Base-by-base conservation (phyloP, 2,113 vertebrate genomes). In the Otus sunia region DNA sequence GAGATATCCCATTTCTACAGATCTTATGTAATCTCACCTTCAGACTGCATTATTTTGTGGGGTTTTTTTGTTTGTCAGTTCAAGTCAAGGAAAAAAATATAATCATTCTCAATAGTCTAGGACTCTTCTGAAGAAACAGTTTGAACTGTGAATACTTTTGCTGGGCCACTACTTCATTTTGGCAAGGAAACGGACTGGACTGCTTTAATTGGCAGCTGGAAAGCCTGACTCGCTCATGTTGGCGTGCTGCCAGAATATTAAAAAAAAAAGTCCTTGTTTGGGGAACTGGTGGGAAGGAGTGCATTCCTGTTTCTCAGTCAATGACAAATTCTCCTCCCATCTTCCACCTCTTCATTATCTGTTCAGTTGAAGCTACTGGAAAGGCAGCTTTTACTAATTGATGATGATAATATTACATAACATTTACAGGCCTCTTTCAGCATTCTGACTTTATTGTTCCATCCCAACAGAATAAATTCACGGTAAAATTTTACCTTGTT, bases 331-430 rank as follows among this genome's bases (percentile, higher is more conserved):
- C 77, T 85, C 37, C 73, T 92, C 43, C 80, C 67, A 80, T 85
- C 49, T 90, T 92, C 84, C 45, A 87, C 74, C 60, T 93, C 73
- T 90, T 93, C 59, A 82, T 73, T 96, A 50, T 91, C 62, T 84
- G 72, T 73, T 91, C 79, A 77, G 55, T 8, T 83, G 81, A 92
- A 86, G 56, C 26, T 76, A 87, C 60, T 68, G 60, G 47, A 84
- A 92, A 92, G 39, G 69, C 39, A 86, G 79, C 58, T 96, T 91
- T 82, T 88, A 53, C 58, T 92, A 94, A 95, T 17, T 88, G 77
- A 72, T 85, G 60, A 94, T 88, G 60, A 60, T 72, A 87, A 86
- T 76, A 80, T 64, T 75, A 78, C n/a, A 78, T 47, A 94, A 83
- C 36, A 32, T 56, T 91, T 63, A 47, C 62, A 88, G 87, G 66